These are phyloP conservation scores for Tribolium castaneum DNA, from an alignment of 1,140 invertebrate species.

Conservation along the genomic window DNA sequence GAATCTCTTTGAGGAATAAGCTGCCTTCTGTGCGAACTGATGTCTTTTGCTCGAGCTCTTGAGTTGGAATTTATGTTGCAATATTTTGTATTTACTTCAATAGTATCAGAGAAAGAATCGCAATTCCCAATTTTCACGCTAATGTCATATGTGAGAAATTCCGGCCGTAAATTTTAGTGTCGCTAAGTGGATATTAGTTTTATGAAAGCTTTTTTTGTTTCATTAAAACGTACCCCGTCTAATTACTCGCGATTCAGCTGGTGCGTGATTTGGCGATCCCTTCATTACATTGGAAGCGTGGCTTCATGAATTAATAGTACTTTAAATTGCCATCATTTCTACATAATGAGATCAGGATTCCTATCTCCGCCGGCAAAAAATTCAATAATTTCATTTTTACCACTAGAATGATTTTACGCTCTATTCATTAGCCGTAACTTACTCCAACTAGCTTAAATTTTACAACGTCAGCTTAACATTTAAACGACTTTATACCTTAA, in stretches of 20 bases:
- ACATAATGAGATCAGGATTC: slow-evolving; percentile 35
- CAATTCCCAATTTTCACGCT: background rate
- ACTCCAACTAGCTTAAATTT: slow-evolving; percentile 1
- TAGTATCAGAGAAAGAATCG: slow-evolving; percentile 42
- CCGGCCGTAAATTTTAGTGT: background rate
- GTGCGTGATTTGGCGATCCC: slow-evolving; percentile 42
- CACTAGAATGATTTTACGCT: slow-evolving; percentile 5
- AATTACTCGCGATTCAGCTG: slow-evolving; percentile 45
- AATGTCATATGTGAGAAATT: background rate
- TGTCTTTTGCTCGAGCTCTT: slow-evolving; percentile 46
- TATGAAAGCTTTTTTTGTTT: slow-evolving; percentile 45
- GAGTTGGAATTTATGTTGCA: slow-evolving; percentile 54
- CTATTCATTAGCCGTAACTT: slow-evolving; percentile 7
- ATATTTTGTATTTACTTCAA: slow-evolving; percentile 56
- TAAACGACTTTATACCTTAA: slow-evolving; percentile 21
- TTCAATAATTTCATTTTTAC: slow-evolving; percentile 8
- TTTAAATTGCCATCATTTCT: slow-evolving; percentile 46
- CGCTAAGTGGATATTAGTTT: slow-evolving; percentile 18
- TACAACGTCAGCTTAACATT: slow-evolving; percentile 23
- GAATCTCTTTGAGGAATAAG: slow-evolving; percentile 54
- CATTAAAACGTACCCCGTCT: slow-evolving; percentile 48
- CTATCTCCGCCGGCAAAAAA: slow-evolving; percentile 16
- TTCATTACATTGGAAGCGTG: slow-evolving; percentile 42
- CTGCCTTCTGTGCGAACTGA: slow-evolving; percentile 46
- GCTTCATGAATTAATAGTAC: slow-evolving; percentile 50